Percentiles rank a stretch among this genome's conserved stretches.
Conservation (phyloP, 2,113 vertebrate genomes). For the Pristiophorus japonicus region DNA sequence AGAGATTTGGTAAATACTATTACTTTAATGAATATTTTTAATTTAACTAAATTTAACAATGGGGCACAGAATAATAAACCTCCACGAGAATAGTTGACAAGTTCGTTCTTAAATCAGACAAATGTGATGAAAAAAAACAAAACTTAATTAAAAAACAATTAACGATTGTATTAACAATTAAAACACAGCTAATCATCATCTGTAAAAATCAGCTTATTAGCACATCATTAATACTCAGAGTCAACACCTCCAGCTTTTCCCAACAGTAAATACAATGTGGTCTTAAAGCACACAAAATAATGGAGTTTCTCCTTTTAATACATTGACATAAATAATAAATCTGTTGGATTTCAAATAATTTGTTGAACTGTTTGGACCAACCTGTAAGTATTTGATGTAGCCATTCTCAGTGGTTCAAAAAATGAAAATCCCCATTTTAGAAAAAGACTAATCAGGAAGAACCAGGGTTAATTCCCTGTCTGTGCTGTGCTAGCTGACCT, state of each 20-base stretch:
- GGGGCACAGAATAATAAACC: background rate
- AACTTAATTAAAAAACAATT: background rate
- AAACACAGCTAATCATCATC: background rate
- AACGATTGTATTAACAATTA: conserved; percentile 15
- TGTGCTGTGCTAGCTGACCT: background rate
- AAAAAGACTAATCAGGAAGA: background rate
- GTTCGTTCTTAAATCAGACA: conserved; percentile 15
- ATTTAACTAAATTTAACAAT: conserved; percentile 9
- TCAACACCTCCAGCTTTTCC: background rate
- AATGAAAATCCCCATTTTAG: background rate
- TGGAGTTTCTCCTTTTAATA: background rate
- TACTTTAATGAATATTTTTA: background rate
- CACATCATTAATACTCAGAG: background rate
- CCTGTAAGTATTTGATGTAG: background rate
- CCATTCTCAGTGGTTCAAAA: background rate
- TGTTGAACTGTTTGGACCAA: background rate
- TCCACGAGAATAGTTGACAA: background rate
- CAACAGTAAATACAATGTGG: background rate
- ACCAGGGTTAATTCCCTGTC: background rate
- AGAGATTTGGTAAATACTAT: background rate
- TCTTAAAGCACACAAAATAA: background rate
- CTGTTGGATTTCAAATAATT: background rate
- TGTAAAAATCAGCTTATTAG: background rate
- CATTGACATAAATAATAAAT: background rate
- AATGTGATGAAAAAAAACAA: conserved; percentile 27